phyloP scores from a whole-genome alignment of 2,113 vertebrate species.

The Pseudorasbora parva region DNA sequence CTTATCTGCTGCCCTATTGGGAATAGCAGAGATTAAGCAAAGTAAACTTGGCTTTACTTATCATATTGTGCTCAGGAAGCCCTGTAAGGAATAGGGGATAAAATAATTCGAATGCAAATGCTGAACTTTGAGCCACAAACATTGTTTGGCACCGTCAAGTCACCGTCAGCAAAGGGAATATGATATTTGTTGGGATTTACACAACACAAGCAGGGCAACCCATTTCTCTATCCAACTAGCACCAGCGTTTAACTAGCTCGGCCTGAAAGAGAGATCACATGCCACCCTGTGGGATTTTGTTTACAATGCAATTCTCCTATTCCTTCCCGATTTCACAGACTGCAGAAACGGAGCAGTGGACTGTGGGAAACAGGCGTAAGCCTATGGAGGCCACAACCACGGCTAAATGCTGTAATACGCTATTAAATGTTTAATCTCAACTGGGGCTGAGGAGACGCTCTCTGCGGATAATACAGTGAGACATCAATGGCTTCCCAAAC shows the following conservation, averaged over 20 bases:
- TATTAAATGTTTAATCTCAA: conserved; percentile 57
- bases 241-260: conserved; percentile 36
- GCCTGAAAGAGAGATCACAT: conserved; percentile 47
- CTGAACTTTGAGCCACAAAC: conserved; percentile 62
- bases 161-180: conserved; percentile 49
- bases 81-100: conserved; percentile 74
- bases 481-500: conserved; percentile 52
- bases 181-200: conserved; percentile 51
- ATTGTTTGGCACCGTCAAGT: conserved; percentile 51
- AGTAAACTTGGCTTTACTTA: conserved; percentile 85
- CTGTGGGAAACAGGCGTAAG: conserved; percentile 46
- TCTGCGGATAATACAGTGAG: conserved; percentile 39
- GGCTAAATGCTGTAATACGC: conserved; percentile 50
- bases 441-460: conserved; percentile 43
- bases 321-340: conserved; percentile 50
- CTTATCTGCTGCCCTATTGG: conserved; percentile 78
- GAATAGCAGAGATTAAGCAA: conserved; percentile 82
- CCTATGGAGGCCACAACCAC: conserved; percentile 45
- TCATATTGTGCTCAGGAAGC: conserved; percentile 79
- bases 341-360: conserved; percentile 32
- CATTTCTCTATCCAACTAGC: conserved; percentile 40
- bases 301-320: conserved; percentile 52
- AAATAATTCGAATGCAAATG: conserved; percentile 65
- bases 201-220: conserved; percentile 44
- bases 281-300: conserved; percentile 51